A percentile compares a stretch with the other conserved stretches of the same genome.
Conservation (phyloP, 2,797 vertebrate species). For the Bothrops alternatus region DNA sequence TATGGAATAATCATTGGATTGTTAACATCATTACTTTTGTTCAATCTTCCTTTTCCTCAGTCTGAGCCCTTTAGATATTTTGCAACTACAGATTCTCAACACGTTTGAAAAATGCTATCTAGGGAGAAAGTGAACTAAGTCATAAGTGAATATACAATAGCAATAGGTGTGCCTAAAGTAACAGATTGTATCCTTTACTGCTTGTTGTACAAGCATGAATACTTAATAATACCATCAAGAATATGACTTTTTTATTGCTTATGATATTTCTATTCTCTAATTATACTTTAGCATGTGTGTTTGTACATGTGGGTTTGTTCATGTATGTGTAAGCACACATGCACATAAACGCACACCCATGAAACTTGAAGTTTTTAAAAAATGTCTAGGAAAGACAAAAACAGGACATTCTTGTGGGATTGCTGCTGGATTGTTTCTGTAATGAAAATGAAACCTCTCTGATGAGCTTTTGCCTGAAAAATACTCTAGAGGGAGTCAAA, state of each 20-base stretch:
- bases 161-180: background rate
- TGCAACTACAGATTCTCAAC: background rate
- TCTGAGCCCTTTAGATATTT: background rate
- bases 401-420: background rate
- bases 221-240: background rate
- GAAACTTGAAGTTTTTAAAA: background rate
- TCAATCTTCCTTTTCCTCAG: background rate
- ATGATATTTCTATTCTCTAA: background rate
- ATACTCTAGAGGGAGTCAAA: constrained; percentile 88
- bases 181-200: background rate
- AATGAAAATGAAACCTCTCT: constrained; percentile 45
- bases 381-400: background rate
- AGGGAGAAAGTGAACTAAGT: background rate
- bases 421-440: constrained; percentile 18
- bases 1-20: background rate
- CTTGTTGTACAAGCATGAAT: background rate
- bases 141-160: background rate
- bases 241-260: background rate
- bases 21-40: background rate
- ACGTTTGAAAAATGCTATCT: background rate
- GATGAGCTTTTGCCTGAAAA: constrained; percentile 70
- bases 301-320: background rate
- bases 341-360: background rate
- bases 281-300: background rate
- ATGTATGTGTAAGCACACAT: background rate